phyloP scores from a whole-genome alignment of 1,140 invertebrate genomes.

The Delia radicum region DNA sequence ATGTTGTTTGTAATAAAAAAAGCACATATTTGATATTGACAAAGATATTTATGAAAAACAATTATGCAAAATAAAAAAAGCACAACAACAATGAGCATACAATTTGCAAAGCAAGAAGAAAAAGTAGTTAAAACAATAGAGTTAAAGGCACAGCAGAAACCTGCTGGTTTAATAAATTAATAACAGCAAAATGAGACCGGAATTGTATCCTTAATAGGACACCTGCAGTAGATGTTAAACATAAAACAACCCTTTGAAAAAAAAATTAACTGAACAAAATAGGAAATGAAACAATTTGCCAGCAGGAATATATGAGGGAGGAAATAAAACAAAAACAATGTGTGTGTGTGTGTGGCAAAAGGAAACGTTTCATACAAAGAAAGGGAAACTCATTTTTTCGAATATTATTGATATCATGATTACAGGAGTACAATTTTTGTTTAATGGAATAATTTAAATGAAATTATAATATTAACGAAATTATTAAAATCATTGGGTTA shows the following conservation, averaged over 20 bases:
- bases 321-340: background rate
- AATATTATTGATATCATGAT: no score
- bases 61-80: background rate
- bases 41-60: slow-evolving; percentile 9
- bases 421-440: no score
- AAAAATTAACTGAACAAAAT: background rate
- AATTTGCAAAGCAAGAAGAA: background rate
- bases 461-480: no score
- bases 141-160: background rate
- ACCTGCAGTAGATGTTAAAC: background rate
- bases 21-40: slow-evolving; percentile 1
- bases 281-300: background rate
- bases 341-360: background rate
- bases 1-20: background rate
- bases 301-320: background rate
- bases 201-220: slow-evolving; percentile 1
- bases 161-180: slow-evolving; percentile 4
- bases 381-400: no score
- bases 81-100: background rate
- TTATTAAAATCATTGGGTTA: no score
- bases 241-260: background rate
- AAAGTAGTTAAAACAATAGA: background rate
- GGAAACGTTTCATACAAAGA: no score
- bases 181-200: background rate
- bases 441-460: no score